Conservation (phyloP, 2,888 invertebrate species). For the Hydroisotoma schaefferi region DNA sequence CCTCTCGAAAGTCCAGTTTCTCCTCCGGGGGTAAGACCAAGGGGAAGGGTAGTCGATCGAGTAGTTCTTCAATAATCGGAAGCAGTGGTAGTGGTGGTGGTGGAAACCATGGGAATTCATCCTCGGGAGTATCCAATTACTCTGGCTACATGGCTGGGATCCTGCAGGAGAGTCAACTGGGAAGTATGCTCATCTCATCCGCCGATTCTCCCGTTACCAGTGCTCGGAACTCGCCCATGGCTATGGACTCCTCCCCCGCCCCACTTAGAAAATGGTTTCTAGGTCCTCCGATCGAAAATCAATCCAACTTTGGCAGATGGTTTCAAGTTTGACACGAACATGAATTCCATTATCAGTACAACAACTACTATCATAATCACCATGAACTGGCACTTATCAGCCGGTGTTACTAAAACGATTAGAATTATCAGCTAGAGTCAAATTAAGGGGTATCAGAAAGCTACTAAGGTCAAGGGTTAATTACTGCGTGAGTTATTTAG, state of each 20-base stretch:
- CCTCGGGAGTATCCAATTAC: slow-evolving; percentile 1
- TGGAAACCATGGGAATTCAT: not conserved
- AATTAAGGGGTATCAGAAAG: too few relatives aligned
- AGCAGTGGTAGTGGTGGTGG: not conserved
- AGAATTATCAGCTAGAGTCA: too few relatives aligned
- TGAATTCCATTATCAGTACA: too few relatives aligned
- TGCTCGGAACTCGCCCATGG: slow-evolving; percentile 12
- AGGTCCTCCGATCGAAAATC: slow-evolving; percentile 27
- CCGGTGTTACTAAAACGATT: too few relatives aligned
- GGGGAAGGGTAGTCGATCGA: too few relatives aligned
- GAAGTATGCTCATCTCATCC: slow-evolving; percentile 3
- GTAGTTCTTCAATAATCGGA: slow-evolving; percentile 12
- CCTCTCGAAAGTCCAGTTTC: slow-evolving; percentile 16
- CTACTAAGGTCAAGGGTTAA: too few relatives aligned
- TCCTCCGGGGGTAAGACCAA: slow-evolving; percentile 13
- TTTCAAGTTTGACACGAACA: slow-evolving; percentile 41
- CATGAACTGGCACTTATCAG: too few relatives aligned
- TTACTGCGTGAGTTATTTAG: too few relatives aligned
- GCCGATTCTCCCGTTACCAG: slow-evolving; percentile 12
- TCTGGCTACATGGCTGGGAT: slow-evolving; percentile 33
- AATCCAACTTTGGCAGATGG: slow-evolving; percentile 41
- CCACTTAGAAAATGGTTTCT: slow-evolving; percentile 44
- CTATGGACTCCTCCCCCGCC: slow-evolving; percentile 14
- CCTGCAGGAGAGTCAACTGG: slow-evolving; percentile 34
- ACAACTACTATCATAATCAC: too few relatives aligned